Base-by-base conservation (phyloP, 2,888 invertebrate species). In the Ectobius pallidus region DNA sequence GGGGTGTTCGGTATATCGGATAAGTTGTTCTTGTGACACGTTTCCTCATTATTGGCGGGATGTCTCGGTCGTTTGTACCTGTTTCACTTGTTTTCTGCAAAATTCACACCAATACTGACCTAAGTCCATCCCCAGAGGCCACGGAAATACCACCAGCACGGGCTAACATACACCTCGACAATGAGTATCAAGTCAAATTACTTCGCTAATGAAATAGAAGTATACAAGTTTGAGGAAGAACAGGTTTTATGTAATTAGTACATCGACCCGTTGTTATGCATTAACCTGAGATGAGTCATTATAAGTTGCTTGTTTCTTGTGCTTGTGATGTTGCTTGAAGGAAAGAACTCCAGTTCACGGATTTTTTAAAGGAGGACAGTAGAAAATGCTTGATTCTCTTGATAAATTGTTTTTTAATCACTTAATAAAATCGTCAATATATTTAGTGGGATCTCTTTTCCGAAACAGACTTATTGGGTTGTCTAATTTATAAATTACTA, bases 1-100 rank as follows among this genome's bases (percentile, higher is more conserved):
- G 46, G 46, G 7, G 46, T 46, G 46, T 46, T 46, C n/a, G 18
- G 46, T 46, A 11, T 46, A 16, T 58, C 58, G 46, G 65, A 65
- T 42, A 44, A 44, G 46, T 25, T 32, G 27, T 65, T 65, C 46
- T 65, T 65, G 65, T 30, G 42, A 65, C 65, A 62, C 39, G 62
- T 62, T 62, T 62, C 62, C 62, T 62, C 62, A 65, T 65, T 65
- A 65, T 65, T 65, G 65, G 65, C 65, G 65, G 65, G 65, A 65
- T 65, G 65, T 65, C 65, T 65, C 44, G 65, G 65, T 65, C 46
- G 46, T 65, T 65, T 61, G 61, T 61, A 61, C 61, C 32, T 61
- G 58, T 32, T 30, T 61, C 46, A 46, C 46, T 46, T n/a, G 46
- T 46, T 25, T 34, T 34, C 34, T 34, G 34, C 34, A 34, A 34